Percentiles rank a stretch among this genome's conserved stretches.
Conservation (phyloP, 2,113 vertebrate species). For the Cyphomyrus plagiostoma region DNA sequence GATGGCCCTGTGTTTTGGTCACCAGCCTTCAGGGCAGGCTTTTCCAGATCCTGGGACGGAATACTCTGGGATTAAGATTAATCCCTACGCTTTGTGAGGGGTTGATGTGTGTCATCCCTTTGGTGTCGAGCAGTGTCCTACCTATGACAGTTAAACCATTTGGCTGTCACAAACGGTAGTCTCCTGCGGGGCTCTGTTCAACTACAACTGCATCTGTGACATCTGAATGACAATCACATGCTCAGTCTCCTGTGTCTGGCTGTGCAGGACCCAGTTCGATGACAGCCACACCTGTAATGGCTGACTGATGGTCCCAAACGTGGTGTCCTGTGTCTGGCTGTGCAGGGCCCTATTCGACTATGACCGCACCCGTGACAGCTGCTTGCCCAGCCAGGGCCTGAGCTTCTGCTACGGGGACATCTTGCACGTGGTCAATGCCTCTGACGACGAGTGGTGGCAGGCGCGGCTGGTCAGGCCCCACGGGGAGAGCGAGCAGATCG, state of each 20-base stretch:
- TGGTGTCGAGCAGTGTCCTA: background rate
- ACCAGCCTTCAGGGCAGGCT: background rate
- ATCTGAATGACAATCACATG: background rate
- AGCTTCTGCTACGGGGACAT: constrained; percentile 97
- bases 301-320: background rate
- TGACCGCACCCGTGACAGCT: constrained; percentile 93
- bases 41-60: background rate
- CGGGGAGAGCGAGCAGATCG: constrained; percentile 95
- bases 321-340: background rate
- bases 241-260: background rate
- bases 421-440: constrained; percentile 94
- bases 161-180: background rate
- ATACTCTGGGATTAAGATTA: background rate
- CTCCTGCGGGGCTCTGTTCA: background rate
- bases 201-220: constrained; percentile 61
- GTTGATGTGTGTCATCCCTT: background rate
- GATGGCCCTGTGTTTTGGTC: background rate
- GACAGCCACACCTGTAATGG: constrained; percentile 63
- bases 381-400: constrained; percentile 93
- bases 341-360: constrained; percentile 95
- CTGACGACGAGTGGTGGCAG: constrained; percentile 99
- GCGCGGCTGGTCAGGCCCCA: constrained; percentile 90
- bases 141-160: background rate
- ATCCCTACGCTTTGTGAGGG: background rate
- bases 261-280: background rate